These are phyloP conservation scores for Netelia inedita DNA, from an alignment of 2,888 invertebrate genomes.

Conservation along the genomic window DNA sequence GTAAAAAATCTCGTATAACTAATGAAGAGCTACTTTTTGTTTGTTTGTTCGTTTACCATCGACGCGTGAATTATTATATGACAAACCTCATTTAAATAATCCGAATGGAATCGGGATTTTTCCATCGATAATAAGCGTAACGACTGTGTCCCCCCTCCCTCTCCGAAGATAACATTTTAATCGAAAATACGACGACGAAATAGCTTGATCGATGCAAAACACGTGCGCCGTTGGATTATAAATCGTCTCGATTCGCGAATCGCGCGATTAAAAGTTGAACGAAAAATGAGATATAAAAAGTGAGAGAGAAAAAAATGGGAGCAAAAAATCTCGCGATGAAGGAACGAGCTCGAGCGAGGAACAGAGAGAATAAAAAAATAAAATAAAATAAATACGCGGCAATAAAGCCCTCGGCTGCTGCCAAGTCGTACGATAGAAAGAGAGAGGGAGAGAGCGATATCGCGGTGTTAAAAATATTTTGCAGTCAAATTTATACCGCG, in stretches of 20 bases:
- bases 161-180: conserved; percentile 48
- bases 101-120: too few relatives aligned
- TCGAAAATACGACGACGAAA: conserved; percentile 33
- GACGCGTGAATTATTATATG: too few relatives aligned
- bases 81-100: too few relatives aligned
- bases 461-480: conserved; percentile 72
- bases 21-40: too few relatives aligned
- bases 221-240: conserved; percentile 25
- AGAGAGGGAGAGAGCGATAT: conserved; percentile 49
- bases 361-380: too few relatives aligned
- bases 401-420: background rate
- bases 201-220: conserved; percentile 51
- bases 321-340: conserved; percentile 37
- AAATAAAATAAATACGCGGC: conserved; percentile 1
- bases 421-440: background rate
- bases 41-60: too few relatives aligned
- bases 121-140: too few relatives aligned
- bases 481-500: conserved; percentile 72
- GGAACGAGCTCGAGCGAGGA: conserved; percentile 3
- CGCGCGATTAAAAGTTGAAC: conserved; percentile 26
- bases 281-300: background rate
- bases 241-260: conserved; percentile 22
- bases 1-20: too few relatives aligned
- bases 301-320: conserved; percentile 14
- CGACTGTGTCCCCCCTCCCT: too few relatives aligned